Conservation (phyloP, 1,140 invertebrate genomes). For the Aphaenogaster ashmeadi region DNA sequence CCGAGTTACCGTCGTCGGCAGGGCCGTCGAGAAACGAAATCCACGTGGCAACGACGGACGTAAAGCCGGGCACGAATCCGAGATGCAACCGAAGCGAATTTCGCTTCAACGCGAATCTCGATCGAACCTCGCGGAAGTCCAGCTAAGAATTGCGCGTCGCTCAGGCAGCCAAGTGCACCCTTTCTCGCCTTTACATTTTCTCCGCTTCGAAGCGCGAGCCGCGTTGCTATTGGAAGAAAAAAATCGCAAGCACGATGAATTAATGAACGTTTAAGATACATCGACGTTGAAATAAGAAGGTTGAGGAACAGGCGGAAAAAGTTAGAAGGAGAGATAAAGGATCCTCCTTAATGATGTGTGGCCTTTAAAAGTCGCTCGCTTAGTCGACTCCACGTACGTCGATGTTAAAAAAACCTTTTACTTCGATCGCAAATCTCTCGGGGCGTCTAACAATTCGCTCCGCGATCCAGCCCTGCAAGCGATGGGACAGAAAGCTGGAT, state of each 20-base stretch:
- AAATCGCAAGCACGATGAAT: not conserved
- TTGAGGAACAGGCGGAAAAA: not conserved
- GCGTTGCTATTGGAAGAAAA: not conserved
- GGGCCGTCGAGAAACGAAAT: slow-evolving; percentile 34
- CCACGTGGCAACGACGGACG: slow-evolving; percentile 18
- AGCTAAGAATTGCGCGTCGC: not conserved
- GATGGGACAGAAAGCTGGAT: slow-evolving; percentile 27
- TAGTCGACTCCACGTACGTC: not conserved
- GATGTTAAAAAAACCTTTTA: slow-evolving; percentile 31
- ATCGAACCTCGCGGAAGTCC: not conserved
- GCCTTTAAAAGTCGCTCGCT: slow-evolving; percentile 33
- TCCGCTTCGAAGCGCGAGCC: not conserved
- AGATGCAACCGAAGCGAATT: not conserved
- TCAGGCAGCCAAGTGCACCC: not conserved
- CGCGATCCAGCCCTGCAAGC: slow-evolving; percentile 50
- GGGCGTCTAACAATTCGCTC: slow-evolving; percentile 17
- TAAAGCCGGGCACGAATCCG: not conserved
- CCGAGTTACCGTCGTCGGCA: slow-evolving; percentile 51
- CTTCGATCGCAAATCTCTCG: slow-evolving; percentile 41
- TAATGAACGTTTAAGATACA: not conserved
- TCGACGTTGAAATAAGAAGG: not conserved
- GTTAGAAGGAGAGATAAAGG: not conserved
- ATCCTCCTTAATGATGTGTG: slow-evolving; percentile 31
- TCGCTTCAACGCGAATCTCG: not conserved
- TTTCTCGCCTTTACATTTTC: not conserved